These are phyloP conservation scores for Porites rus DNA, from an alignment of 92 coral and sea anemone genomes.

Conservation along the genomic window DNA sequence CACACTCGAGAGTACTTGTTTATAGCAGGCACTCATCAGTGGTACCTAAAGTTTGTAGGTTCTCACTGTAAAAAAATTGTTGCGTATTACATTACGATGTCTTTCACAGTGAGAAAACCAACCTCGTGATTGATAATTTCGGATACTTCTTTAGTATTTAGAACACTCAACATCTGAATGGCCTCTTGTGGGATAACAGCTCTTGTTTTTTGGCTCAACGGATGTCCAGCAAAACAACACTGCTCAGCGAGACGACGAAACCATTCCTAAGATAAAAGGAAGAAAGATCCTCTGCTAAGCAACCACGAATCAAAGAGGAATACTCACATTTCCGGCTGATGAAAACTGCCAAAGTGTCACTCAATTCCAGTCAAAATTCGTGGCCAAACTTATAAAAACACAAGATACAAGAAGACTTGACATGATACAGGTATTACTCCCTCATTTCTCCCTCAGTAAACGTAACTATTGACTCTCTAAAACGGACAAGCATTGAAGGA, in stretches of 20 bases:
- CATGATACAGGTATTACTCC: no score
- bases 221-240: constrained; percentile 69
- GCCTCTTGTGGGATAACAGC: constrained; percentile 71
- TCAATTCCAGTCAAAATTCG: no score
- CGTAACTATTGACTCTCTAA: no score
- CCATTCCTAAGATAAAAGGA: constrained; percentile 72
- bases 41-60: no score
- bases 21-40: no score
- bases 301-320: not conserved
- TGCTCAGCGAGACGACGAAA: constrained; percentile 76
- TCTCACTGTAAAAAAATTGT: not conserved
- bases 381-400: no score
- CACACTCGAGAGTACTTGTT: no score
- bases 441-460: no score
- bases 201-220: constrained; percentile 36
- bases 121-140: constrained; percentile 82
- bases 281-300: not conserved
- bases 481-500: no score
- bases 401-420: no score
- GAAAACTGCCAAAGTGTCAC: no score
- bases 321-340: no score
- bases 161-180: constrained; percentile 79
- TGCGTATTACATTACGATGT: not conserved
- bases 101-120: not conserved
- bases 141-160: constrained; percentile 66